Evolutionary conservation across 1,140 invertebrate species (phyloP), one percentile per base, ranked within the genome.

Genomic region (Dolichoris vasculosae): DNA sequence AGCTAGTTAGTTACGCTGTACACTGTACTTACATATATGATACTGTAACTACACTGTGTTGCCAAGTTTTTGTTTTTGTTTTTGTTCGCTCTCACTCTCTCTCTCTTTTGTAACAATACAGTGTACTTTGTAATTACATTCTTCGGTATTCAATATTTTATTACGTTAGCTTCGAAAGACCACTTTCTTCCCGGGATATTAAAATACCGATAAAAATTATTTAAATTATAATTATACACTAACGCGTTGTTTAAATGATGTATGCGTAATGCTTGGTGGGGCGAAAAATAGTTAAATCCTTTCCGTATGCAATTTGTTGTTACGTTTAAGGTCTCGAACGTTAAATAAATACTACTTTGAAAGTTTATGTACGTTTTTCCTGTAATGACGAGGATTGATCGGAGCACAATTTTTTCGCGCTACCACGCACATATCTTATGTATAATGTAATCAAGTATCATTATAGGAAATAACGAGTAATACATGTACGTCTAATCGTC

Each of bases 381-480:
- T 32, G 38, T 7, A 11, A 64, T 20, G 15, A 3, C 30, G 32
- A 73, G 32, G 38, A 82, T 82, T 69, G 55, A 82, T 51, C 23
- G 40, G 15, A 40, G 38, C 30, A 51, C 9, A 48, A 35, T 15
- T 55, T 82, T 82, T 82, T 51, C 51, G 43, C 35, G 81, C n/a
- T 75, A 38, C 48, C 69, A 78, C 32, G 67, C 17, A 46, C 43
- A 51, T 32, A 13, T 38, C 81, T 82, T 48, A 81, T 67, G 48
- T 67, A 59, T 32, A 73, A 48, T 75, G 69, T 82, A 71, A 71
- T n/a, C 8, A 30, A 59, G 67, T 82, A 71, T 59, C 71, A 63
- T 83, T 83, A 64, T 48, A 77, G 63, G 55, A 64, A 77, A 77
- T 76, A 83, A 64, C 73, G 32, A 76, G 69, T 40, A 15, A 83